These are phyloP conservation scores for Clarias pachynema DNA, from an alignment of 2,797 vertebrate genomes.

Conservation along the genomic window DNA sequence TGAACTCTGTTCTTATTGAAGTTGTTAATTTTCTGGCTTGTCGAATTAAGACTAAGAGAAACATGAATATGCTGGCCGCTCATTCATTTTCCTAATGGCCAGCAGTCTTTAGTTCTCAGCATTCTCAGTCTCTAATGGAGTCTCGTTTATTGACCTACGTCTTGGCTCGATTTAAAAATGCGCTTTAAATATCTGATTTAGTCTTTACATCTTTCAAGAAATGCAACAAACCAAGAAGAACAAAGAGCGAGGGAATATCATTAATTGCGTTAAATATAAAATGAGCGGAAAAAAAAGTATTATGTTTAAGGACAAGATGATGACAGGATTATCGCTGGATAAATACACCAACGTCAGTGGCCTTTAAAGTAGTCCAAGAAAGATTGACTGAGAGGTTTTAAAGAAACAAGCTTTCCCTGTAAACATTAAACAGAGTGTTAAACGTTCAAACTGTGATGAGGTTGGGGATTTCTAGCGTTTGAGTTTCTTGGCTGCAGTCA, in stretches of 20 bases:
- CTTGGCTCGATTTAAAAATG: background rate
- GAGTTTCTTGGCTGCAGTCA: conserved; percentile 18
- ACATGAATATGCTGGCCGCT: background rate
- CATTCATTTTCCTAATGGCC: conserved; percentile 20
- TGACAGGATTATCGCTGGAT: conserved; percentile 22
- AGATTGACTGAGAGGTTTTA: background rate
- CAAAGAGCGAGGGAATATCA: background rate
- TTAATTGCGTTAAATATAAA: background rate
- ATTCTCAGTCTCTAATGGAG: conserved; percentile 3
- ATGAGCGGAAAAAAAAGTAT: background rate
- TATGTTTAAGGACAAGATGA: background rate
- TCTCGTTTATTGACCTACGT: conserved; percentile 13
- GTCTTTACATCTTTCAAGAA: background rate
- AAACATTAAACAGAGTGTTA: conserved; percentile 22
- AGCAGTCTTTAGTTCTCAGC: background rate
- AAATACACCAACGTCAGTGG: conserved; percentile 18
- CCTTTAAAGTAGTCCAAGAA: conserved; percentile 2
- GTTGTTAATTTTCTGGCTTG: conserved; percentile 6
- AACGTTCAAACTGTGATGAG: conserved; percentile 9
- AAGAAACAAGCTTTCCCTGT: conserved; percentile 2
- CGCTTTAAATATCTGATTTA: conserved; percentile 14
- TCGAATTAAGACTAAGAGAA: conserved; percentile 16
- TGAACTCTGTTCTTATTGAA: background rate
- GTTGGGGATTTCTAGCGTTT: conserved; percentile 6
- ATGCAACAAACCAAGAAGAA: background rate